Evolutionary conservation across 1,140 invertebrate species (phyloP).

Genomic region (Listronotus oregonensis): DNA sequence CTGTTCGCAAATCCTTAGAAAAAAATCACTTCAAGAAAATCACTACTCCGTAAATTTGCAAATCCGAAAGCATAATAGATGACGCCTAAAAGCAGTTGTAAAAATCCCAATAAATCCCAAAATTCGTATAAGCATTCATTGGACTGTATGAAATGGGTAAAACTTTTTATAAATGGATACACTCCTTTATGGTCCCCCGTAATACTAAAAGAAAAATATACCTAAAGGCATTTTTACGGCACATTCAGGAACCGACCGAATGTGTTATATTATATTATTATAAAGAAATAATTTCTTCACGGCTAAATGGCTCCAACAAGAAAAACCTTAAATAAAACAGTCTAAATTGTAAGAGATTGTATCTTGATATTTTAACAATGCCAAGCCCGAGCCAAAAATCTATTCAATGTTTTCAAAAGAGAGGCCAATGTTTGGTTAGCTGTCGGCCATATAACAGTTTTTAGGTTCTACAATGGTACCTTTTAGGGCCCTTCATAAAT

Average conservation of each 20-base stretch:
- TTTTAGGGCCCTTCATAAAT: constrained; percentile 38
- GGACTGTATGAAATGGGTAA: constrained; percentile 27
- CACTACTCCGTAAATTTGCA: constrained; percentile 46
- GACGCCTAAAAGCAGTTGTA: constrained; percentile 41
- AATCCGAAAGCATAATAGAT: constrained; percentile 30
- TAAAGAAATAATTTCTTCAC: constrained; percentile 55
- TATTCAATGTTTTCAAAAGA: constrained; percentile 50
- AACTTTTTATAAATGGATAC: constrained; percentile 34
- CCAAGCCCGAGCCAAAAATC: constrained; percentile 50
- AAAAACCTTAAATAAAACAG: constrained; percentile 47
- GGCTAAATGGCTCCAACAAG: constrained; percentile 50
- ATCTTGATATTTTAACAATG: constrained; percentile 49
- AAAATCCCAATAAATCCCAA: constrained; percentile 43
- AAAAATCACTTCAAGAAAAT: constrained; percentile 41
- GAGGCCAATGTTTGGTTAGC: constrained; percentile 54
- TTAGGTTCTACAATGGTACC: constrained; percentile 42
- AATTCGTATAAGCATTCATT: constrained; percentile 37
- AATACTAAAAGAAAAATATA: constrained; percentile 37
- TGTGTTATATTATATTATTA: constrained; percentile 55
- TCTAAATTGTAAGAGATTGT: constrained; percentile 52
- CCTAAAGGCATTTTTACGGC: constrained; percentile 37
- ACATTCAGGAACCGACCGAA: constrained; percentile 24
- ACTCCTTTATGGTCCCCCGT: constrained; percentile 38
- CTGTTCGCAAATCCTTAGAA: constrained; percentile 26
- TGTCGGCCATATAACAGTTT: constrained; percentile 47